phyloP scores from a whole-genome alignment of 2,888 invertebrate species.

The Drosophila histrio region DNA sequence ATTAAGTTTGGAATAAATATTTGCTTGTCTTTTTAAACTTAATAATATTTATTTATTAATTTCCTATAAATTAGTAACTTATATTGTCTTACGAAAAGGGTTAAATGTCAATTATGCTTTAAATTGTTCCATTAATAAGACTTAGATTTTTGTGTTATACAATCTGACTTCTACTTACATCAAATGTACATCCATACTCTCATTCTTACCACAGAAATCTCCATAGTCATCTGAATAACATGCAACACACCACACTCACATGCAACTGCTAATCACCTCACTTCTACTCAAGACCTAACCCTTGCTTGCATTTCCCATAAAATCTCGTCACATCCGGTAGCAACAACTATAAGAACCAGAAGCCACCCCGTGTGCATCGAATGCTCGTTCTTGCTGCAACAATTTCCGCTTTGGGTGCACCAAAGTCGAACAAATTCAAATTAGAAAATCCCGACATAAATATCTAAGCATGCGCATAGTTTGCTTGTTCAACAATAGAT shows the following conservation, averaged over 20 bases:
- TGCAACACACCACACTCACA: conserved; percentile 13
- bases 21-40: too few relatives aligned
- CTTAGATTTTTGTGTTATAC: too few relatives aligned
- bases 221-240: neutral
- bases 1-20: too few relatives aligned
- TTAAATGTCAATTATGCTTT: too few relatives aligned
- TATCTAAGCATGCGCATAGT: conserved; percentile 73
- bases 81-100: too few relatives aligned
- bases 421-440: conserved; percentile 73
- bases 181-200: neutral
- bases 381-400: conserved; percentile 69
- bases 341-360: conserved; percentile 22
- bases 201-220: neutral
- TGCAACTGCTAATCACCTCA: conserved; percentile 48
- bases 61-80: too few relatives aligned
- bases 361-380: conserved; percentile 46
- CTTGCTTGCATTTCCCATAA: conserved; percentile 67
- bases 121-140: too few relatives aligned
- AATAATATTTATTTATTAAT: too few relatives aligned
- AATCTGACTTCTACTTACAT: too few relatives aligned
- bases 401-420: conserved; percentile 73
- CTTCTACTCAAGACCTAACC: conserved; percentile 52
- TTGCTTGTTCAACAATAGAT: conserved; percentile 70
- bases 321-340: conserved; percentile 66
- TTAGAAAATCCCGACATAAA: conserved; percentile 75